phyloP scores from a whole-genome alignment of 2,888 invertebrate genomes.

The Balanococcus diminutus region DNA sequence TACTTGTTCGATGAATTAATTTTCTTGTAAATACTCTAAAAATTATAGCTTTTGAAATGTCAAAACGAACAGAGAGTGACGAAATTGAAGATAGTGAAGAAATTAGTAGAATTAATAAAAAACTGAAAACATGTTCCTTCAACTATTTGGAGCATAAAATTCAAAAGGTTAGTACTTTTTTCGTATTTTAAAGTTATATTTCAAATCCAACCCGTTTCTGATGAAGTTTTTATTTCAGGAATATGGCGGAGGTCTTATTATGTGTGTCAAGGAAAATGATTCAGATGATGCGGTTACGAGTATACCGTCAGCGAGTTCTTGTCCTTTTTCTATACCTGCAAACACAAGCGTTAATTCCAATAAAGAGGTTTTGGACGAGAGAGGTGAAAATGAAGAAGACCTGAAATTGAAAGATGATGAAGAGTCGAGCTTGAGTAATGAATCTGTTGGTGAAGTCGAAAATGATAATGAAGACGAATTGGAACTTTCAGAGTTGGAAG shows the following conservation, averaged over 20 bases:
- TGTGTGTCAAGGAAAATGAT: neutral
- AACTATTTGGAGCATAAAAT: slow-evolving; percentile 43
- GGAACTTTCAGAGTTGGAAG: slow-evolving; percentile 47
- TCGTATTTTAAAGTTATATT: neutral
- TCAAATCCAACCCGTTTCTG: neutral
- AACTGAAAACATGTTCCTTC: slow-evolving; percentile 40
- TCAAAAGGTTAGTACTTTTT: slow-evolving; percentile 14
- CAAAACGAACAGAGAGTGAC: neutral
- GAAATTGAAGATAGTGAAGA: slow-evolving; percentile 26
- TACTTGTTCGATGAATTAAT: no score
- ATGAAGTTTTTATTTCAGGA: neutral
- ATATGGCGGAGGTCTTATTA: slow-evolving; percentile 25
- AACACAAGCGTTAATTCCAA: neutral
- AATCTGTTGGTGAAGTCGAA: neutral
- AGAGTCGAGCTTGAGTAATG: neutral
- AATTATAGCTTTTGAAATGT: neutral
- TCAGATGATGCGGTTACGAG: neutral
- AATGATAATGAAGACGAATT: neutral
- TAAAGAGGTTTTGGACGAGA: neutral
- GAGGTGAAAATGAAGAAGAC: neutral
- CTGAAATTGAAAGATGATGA: slow-evolving; percentile 7
- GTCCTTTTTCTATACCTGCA: neutral
- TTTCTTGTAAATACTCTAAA: no score
- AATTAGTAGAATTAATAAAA: slow-evolving; percentile 28
- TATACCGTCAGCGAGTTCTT: neutral